These are phyloP conservation scores for Calidris pugnax DNA, from an alignment of 2,113 vertebrate species.

Conservation along the genomic window DNA sequence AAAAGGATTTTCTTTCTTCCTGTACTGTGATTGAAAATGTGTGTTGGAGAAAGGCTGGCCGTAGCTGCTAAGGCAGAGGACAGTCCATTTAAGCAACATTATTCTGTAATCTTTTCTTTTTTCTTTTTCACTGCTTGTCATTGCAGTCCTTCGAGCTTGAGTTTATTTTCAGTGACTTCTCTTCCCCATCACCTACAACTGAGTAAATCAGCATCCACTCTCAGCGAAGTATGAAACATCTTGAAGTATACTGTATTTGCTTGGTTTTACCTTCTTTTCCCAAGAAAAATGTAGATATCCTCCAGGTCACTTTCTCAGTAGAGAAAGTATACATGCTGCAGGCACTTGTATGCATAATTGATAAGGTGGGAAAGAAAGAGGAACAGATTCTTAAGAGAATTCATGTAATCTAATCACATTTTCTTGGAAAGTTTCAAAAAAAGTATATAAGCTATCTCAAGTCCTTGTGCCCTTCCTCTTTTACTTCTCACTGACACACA, in stretches of 20 bases:
- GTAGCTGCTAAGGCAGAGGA: neutral
- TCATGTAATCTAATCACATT: slow-evolving; percentile 7
- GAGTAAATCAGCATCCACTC: neutral
- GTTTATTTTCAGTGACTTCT: neutral
- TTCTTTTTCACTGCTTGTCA: neutral
- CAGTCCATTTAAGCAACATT: neutral
- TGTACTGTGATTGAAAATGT: slow-evolving; percentile 27
- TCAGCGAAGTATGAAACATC: neutral
- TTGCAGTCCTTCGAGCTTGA: neutral
- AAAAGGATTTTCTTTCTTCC: slow-evolving; percentile 24
- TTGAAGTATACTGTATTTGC: neutral
- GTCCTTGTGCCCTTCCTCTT: neutral
- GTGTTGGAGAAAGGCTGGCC: neutral
- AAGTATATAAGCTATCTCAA: neutral
- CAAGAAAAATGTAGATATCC: neutral
- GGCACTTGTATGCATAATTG: slow-evolving; percentile 24
- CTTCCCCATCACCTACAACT: neutral
- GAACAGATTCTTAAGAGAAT: neutral
- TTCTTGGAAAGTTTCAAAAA: neutral
- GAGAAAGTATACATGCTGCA: neutral
- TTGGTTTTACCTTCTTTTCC: neutral
- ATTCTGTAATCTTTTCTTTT: neutral
- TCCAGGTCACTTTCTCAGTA: neutral
- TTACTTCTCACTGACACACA: neutral
- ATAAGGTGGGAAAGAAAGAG: neutral